phyloP scores from a whole-genome alignment of 1,140 invertebrate species.

The Calliphora vicina region DNA sequence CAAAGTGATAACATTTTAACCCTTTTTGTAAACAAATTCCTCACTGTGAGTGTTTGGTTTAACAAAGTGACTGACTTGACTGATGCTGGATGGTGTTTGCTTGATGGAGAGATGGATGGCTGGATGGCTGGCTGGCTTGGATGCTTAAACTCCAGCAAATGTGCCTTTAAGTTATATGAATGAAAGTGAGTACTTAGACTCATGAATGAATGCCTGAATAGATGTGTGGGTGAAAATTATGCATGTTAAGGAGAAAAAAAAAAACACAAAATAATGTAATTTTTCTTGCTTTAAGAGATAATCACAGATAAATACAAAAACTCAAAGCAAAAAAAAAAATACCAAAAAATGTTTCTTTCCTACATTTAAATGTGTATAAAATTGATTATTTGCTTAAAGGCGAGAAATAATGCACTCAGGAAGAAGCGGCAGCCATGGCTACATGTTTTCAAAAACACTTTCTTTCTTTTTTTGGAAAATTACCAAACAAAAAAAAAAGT shows the following conservation, averaged over 20 bases:
- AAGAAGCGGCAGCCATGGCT: neutral
- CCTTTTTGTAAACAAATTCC: constrained; percentile 32
- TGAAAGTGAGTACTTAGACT: neutral
- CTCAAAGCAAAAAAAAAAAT: neutral
- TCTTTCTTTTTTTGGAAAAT: too few relatives aligned
- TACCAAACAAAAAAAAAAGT: too few relatives aligned
- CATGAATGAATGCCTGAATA: neutral
- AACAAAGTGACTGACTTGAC: neutral
- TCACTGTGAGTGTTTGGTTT: neutral
- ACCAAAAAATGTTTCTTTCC: neutral
- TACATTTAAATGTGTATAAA: constrained; percentile 27
- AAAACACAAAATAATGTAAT: constrained; percentile 13
- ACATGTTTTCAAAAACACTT: too few relatives aligned
- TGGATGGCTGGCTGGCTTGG: neutral
- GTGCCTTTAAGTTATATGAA: neutral
- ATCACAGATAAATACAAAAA: neutral
- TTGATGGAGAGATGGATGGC: neutral
- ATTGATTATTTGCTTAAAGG: constrained; percentile 23
- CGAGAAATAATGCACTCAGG: neutral
- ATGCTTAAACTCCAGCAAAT: too few relatives aligned
- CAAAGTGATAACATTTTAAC: constrained; percentile 29
- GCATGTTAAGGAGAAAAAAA: neutral
- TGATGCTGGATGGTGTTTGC: neutral
- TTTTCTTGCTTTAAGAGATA: constrained; percentile 22
- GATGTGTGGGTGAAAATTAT: constrained; percentile 22